Percentiles rank a stretch among this genome's conserved stretches.
Evolutionary conservation across 1,140 invertebrate genomes (phyloP).

Genomic region (Panonychus citri): DNA sequence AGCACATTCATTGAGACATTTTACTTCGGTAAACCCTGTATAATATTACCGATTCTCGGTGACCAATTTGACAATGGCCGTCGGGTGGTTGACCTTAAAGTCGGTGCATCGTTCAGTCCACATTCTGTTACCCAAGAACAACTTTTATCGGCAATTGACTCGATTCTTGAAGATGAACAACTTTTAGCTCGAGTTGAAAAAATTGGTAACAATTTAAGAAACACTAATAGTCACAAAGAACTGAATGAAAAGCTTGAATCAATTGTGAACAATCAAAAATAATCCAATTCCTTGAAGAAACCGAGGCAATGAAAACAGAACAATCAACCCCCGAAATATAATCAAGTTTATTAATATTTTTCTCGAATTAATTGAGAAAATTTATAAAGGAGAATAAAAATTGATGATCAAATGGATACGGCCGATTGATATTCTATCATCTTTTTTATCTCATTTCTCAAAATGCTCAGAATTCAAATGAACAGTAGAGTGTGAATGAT

Average conservation of each 20-base stretch:
- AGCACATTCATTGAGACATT: conserved; percentile 2
- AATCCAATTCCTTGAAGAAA: too few relatives aligned
- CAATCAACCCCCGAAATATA: too few relatives aligned
- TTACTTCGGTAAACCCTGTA: not conserved
- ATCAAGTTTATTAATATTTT: too few relatives aligned
- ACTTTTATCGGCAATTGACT: conserved; percentile 6
- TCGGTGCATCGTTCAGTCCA: conserved; percentile 3
- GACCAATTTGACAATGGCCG: conserved; percentile 13
- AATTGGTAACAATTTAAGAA: conserved; percentile 1
- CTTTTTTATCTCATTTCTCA: too few relatives aligned
- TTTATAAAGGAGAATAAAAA: too few relatives aligned
- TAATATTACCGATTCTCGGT: conserved; percentile 2
- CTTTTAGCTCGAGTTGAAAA: not conserved
- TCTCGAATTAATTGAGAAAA: too few relatives aligned
- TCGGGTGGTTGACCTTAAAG: conserved; percentile 2
- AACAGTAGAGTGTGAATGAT: too few relatives aligned
- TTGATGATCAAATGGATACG: too few relatives aligned
- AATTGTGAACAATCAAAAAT: not conserved
- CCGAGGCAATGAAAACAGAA: too few relatives aligned
- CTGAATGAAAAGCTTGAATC: not conserved
- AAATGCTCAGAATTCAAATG: too few relatives aligned
- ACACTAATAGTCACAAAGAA: not conserved
- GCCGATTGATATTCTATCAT: too few relatives aligned
- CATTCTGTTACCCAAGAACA: conserved; percentile 3
- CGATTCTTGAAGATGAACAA: conserved; percentile 1